Base-by-base conservation (phyloP, 2,888 invertebrate genomes). In the Phaedon cochleariae region DNA sequence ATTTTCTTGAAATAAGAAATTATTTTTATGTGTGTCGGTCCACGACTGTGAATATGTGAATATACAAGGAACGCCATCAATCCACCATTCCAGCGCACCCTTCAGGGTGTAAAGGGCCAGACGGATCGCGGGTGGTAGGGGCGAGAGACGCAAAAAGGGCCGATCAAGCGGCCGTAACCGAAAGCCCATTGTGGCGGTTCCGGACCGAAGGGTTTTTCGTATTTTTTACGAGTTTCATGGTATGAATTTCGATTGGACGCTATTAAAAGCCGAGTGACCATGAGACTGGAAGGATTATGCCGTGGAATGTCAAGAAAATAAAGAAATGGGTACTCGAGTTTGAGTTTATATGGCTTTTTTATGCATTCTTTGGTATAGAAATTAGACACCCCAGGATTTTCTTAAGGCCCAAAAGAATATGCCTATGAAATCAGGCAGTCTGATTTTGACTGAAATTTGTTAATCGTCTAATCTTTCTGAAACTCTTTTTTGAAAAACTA, bases 151-250 rank as follows among this genome's bases (percentile, higher is more conserved):
- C 22, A 57, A 57, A 48, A 57, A 57, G 57, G 45, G 57, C 57
- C 41, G 57, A 57, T 57, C 45, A 57, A 57, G 17, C 26, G 18
- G 20, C 31, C 54, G 54, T 29, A 37, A 54, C 54, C 54, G 37
- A n/a, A 20, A 45, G 17, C 26, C 57, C 57, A 45, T 57, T 45
- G 57, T 57, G 57, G 45, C 41, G 37, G 57, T 57, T 57, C 37
- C 57, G 45, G 57, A 22, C 57, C 45, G 57, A 45, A 26, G 57
- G 45, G 45, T 57, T 57, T 57, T 57, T 55, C 45, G 37, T 57
- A 57, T 22, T 57, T 57, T 57, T 57, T 57, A 57, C 57, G 46
- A 41, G 3, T 41, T 41, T 41, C 12, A 41, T 15, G 41, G 15
- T 15, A 15, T 41, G 41, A 1, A 41, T 41, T 41, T 41, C 12